These are phyloP conservation scores for Macaria notata DNA, from an alignment of 2,888 invertebrate species.

Conservation along the genomic window DNA sequence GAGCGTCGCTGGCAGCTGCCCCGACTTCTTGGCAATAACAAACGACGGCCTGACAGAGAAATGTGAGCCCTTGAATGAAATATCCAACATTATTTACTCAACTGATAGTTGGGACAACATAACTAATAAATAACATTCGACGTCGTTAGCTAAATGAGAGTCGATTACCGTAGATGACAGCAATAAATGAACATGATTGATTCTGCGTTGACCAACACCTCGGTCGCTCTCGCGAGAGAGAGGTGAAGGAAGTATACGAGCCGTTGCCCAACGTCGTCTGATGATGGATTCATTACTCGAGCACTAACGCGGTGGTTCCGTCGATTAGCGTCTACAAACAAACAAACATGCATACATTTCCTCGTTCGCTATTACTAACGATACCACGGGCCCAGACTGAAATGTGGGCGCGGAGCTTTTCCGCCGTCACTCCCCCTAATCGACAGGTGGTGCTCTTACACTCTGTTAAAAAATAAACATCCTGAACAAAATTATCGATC, in stretches of 20 bases:
- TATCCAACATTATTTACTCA: constrained; percentile 15
- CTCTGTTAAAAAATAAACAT: constrained; percentile 30
- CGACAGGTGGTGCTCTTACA: constrained; percentile 25
- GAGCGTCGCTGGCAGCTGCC: constrained; percentile 58
- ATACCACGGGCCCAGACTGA: constrained; percentile 17
- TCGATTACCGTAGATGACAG: constrained; percentile 23
- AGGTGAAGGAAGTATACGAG: constrained; percentile 17
- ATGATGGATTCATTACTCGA: constrained; percentile 21
- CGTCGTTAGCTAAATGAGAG: constrained; percentile 12
- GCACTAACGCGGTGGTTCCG: constrained; percentile 6
- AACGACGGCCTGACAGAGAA: constrained; percentile 24
- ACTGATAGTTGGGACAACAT: constrained; percentile 8
- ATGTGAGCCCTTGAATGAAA: constrained; percentile 25
- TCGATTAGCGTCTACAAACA: constrained; percentile 20
- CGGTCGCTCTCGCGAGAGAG: constrained; percentile 8
- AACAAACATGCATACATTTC: constrained; percentile 19
- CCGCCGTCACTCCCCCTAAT: constrained; percentile 12
- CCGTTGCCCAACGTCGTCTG: constrained; percentile 17
- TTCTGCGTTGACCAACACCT: constrained; percentile 24
- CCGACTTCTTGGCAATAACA: constrained; percentile 62
- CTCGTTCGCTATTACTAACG: constrained; percentile 10
- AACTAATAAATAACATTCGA: constrained; percentile 13
- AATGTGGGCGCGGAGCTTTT: constrained; percentile 18
- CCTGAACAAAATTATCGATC: constrained; percentile 21
- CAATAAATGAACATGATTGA: constrained; percentile 13